Evolutionary conservation across 53 echinoderm and acorn worm genomes (phyloP), one percentile per base, ranked within the genome.

Genomic region (Mesocentrotus franciscanus): DNA sequence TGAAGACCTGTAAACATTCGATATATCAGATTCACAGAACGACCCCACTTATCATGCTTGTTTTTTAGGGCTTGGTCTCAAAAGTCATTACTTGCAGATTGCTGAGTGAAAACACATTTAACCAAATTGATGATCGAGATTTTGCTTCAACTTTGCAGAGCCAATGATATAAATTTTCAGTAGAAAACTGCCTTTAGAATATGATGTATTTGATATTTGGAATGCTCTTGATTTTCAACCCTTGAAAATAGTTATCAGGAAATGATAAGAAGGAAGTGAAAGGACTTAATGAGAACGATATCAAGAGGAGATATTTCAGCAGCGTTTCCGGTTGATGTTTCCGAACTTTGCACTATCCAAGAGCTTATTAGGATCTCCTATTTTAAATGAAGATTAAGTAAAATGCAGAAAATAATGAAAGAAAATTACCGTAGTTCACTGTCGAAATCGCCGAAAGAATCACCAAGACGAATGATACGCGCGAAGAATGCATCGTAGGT

Each of bases 381-480:
- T 39, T 20, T 39, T 8, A 83, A 83, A 35, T 34, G 36, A 83
- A 83, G 83, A 83, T 14, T 0, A 42, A 83, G 42, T 26, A 49
- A 85, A 55, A 56, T 16, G 55, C 85, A 10, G 74, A 30, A 29
- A n/a, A n/a, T n/a, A n/a, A 74, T 30, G 1, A 29, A 18, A 74
- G 33, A 35, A 27, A 81, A 17, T 90, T 90, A 90, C 90, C 90
- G 60, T 90, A 60, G 35, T 90, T 90, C 14, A 58, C 59, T 0
- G 90, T 60, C 59, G 60, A 90, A 60, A 90, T 60, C 9, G 90
- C n/a, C 1, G 90, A 90, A 58, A 90, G 60, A 58, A 90, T 60
- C 2, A 90, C 12, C 27, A 90, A 16, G 59, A 90, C 9, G 60
- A 90, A 8, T 9, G 58, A 30, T 90, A 90, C 20, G 32, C 60